Conservation (phyloP, 2,888 invertebrate species). For the Habrosyne pyritoides region DNA sequence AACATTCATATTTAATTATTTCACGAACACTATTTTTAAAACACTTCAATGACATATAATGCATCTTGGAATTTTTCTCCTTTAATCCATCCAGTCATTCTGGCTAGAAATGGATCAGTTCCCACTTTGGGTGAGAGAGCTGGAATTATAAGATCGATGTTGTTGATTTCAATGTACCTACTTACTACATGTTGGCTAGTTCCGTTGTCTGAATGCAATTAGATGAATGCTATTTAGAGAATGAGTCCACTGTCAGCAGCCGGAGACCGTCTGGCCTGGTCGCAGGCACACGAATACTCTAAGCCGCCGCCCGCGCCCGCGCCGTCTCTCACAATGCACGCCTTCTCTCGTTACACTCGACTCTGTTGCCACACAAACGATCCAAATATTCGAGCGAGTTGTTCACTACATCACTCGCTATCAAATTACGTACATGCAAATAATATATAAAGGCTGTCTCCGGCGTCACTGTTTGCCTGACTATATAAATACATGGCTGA, state of each 20-base stretch:
- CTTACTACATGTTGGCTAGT: constrained; percentile 71
- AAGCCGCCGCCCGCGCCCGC: constrained; percentile 14
- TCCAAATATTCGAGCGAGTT: not conserved
- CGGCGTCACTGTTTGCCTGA: constrained; percentile 61
- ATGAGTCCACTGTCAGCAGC: constrained; percentile 65
- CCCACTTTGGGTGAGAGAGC: constrained; percentile 86
- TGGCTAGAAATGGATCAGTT: constrained; percentile 86
- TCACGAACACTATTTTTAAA: constrained; percentile 20
- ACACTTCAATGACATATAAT: constrained; percentile 56
- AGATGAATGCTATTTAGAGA: constrained; percentile 81
- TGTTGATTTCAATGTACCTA: constrained; percentile 73
- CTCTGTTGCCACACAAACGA: not conserved
- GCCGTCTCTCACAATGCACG: constrained; percentile 12
- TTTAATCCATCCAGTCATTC: constrained; percentile 84
- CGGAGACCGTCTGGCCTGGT: constrained; percentile 61
- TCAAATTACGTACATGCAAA: not conserved
- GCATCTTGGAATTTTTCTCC: constrained; percentile 76
- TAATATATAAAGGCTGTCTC: constrained; percentile 57
- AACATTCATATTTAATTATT: constrained; percentile 11
- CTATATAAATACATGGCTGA: constrained; percentile 44
- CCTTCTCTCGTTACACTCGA: constrained; percentile 3
- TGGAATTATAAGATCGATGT: constrained; percentile 75
- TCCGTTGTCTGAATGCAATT: constrained; percentile 79
- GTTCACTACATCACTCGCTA: not conserved
- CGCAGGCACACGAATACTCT: not conserved